Base-by-base conservation (phyloP, 1,140 invertebrate species). In the Hirudo medicinalis region DNA sequence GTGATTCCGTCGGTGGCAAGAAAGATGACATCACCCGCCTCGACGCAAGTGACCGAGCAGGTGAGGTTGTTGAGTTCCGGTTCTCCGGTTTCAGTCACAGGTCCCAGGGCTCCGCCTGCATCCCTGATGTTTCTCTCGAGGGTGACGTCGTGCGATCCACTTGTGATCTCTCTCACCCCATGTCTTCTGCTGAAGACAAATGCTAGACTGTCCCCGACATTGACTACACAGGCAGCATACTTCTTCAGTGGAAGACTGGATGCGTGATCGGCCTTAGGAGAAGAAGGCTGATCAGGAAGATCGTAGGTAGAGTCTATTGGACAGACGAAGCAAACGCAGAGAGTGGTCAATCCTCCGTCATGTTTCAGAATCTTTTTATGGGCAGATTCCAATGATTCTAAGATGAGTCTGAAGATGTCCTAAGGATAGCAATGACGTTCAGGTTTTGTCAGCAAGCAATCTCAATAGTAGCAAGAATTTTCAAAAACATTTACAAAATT, bases 51-150 rank as follows among this genome's bases (percentile, higher is more conserved):
- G 85, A 95, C 87, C 0, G 91, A 90, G 75, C 91, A 89, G 0
- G 92, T 94, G 19, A 95, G 83, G 82, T 94, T 94, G 76, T 90
- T 90, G 43, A 94, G 82, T 83, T 95, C 92, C 0, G 92, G 92
- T 78, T 91, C 90, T 3, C 57, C 57, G 43, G 85, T 86, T 19
- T 91, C 92, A 80, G 92, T 90, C 0, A 93, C 92, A 0, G 91
- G 91, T 13, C 92, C 91, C 19, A 92, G 79, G 15, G 92, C 92
- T 20, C 92, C 92, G 27, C 94, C 83, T 25, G 91, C 91, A 81
- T 94, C 91, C 27, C 91, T 83, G 88, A 95, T 94, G 78, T 95
- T 91, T 29, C 92, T 83, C 86, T 91, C 93, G 57, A 87, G 87
- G 72, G 88, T 86, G 63, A 94, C 88, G 79, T 94, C 90, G 79